Percentiles rank a stretch among this genome's conserved stretches.
Conservation (phyloP, 2,113 vertebrate species). For the Anhinga rufa region DNA sequence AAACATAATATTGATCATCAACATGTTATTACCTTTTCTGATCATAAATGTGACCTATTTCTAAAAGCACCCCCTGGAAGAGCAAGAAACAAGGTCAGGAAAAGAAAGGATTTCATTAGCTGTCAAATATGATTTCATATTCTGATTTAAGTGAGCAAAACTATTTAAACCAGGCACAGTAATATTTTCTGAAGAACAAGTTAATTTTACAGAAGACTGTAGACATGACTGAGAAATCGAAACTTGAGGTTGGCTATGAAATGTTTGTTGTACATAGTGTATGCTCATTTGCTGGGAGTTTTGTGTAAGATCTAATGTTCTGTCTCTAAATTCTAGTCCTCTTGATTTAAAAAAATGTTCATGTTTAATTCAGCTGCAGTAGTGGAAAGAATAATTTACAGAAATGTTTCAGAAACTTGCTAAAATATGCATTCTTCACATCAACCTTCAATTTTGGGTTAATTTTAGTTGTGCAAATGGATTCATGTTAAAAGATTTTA, state of each 20-base stretch:
- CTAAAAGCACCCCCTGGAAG: neutral
- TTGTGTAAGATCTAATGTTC: neutral
- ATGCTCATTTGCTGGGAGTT: neutral
- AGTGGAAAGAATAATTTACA: neutral
- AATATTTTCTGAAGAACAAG: neutral
- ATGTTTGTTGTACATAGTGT: neutral
- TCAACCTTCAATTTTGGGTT: neutral
- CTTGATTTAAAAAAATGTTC: neutral
- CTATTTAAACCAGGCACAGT: neutral
- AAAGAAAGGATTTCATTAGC: neutral
- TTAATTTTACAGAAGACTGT: neutral
- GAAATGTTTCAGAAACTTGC: neutral
- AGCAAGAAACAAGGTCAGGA: neutral
- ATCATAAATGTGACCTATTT: neutral
- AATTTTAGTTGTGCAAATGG: neutral
- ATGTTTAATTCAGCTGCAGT: neutral
- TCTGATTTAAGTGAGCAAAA: neutral
- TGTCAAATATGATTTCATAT: neutral
- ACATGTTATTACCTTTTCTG: neutral
- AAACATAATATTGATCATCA: neutral
- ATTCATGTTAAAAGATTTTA: neutral
- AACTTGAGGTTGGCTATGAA: too few species aligned
- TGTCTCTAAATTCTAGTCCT: neutral
- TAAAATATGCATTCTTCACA: neutral
- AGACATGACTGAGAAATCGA: neutral